Conservation (phyloP, 35 echinoderm and acorn worm genomes). For the Stichopus chloronotus region DNA sequence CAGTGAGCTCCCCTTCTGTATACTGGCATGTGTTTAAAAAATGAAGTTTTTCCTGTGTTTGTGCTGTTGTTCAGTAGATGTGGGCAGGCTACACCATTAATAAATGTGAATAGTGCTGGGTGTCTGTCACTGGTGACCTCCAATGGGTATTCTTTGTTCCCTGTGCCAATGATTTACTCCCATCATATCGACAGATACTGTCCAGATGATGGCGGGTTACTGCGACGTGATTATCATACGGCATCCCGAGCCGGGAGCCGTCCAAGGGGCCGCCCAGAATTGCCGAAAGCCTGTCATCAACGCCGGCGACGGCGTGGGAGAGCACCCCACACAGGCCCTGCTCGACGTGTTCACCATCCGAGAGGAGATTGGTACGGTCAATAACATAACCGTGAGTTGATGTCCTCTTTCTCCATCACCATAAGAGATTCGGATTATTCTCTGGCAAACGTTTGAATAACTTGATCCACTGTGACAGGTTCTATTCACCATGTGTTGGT, state of each 20-base stretch:
- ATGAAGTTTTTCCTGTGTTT: too few species aligned
- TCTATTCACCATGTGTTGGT: too few species aligned
- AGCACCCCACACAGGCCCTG: slow-evolving; percentile 95
- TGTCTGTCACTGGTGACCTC: not conserved
- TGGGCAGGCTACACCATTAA: too few species aligned
- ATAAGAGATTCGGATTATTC: not conserved
- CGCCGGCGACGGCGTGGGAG: slow-evolving; percentile 92
- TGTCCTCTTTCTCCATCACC: not conserved
- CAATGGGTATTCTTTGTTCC: not conserved
- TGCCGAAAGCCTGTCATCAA: slow-evolving; percentile 89
- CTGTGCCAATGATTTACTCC: not conserved
- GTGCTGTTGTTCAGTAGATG: too few species aligned
- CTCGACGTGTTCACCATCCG: slow-evolving; percentile 97
- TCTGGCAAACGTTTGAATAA: not conserved
- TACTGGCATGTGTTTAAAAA: too few species aligned
- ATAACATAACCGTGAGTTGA: slow-evolving; percentile 79
- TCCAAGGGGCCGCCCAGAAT: slow-evolving; percentile 65
- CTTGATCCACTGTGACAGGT: not conserved
- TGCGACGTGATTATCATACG: slow-evolving; percentile 86
- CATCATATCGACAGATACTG: slow-evolving; percentile 67
- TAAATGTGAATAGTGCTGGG: too few species aligned
- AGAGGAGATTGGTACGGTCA: slow-evolving; percentile 98
- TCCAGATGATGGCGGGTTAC: slow-evolving; percentile 92
- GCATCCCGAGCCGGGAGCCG: slow-evolving; percentile 77
- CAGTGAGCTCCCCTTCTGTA: too few species aligned